Percentiles rank a stretch among this genome's conserved stretches.
Evolutionary conservation across 2,888 invertebrate species (phyloP).

Genomic region (Marronus borbonicus): DNA sequence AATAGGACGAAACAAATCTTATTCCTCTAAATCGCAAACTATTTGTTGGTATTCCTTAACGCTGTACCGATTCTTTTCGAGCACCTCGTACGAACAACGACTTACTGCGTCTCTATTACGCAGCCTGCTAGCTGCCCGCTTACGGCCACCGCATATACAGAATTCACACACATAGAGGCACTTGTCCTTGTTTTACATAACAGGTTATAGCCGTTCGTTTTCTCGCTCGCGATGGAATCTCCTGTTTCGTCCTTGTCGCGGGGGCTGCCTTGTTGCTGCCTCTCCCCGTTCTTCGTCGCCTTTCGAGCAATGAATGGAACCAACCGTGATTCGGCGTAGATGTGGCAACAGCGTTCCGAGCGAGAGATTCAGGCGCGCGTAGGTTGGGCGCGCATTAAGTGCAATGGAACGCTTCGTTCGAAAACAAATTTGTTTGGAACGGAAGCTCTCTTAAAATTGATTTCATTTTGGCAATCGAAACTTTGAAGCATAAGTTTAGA

Average conservation of each 20-base stretch:
- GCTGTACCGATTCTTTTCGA: not conserved
- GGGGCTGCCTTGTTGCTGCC: conserved; percentile 31
- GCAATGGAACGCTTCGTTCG: too few relatives aligned
- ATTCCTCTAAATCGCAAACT: too few relatives aligned
- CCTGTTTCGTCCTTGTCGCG: conserved; percentile 64
- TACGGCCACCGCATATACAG: conserved; percentile 31
- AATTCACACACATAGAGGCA: conserved; percentile 28
- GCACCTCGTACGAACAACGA: conserved; percentile 49
- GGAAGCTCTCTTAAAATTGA: too few relatives aligned
- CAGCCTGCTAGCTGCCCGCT: conserved; percentile 14
- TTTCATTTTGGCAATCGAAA: too few relatives aligned
- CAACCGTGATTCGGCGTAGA: not conserved
- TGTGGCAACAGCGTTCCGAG: conserved; percentile 12
- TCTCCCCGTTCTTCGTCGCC: conserved; percentile 34
- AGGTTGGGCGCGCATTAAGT: too few relatives aligned
- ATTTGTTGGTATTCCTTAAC: too few relatives aligned
- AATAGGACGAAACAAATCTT: too few relatives aligned
- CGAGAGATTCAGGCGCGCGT: not conserved
- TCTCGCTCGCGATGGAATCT: conserved; percentile 66
- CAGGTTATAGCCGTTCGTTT: conserved; percentile 63
- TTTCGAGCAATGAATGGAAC: conserved; percentile 24
- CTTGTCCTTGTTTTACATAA: conserved; percentile 67
- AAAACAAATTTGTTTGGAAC: too few relatives aligned
- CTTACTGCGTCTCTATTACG: conserved; percentile 48
- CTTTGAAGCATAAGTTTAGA: too few relatives aligned